Conservation (phyloP, 2,888 invertebrate genomes). For the Plebejus argus region DNA sequence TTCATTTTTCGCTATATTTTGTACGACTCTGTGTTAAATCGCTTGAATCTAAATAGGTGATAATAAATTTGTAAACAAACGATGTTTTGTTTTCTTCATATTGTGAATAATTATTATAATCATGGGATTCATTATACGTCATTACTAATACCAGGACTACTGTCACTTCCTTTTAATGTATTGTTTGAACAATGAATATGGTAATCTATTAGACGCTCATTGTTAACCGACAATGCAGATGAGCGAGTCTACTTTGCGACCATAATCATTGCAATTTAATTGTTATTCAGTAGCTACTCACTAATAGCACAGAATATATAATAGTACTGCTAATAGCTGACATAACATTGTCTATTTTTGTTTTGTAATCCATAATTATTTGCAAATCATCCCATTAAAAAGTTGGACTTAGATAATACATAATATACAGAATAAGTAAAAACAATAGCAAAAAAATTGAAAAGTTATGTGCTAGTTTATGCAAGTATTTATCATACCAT, state of each 20-base stretch:
- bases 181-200: slow-evolving; percentile 24
- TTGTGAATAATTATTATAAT: not conserved
- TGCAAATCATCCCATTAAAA: not conserved
- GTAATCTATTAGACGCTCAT: slow-evolving; percentile 19
- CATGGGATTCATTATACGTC: slow-evolving; percentile 6
- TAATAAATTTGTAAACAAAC: slow-evolving; percentile 20
- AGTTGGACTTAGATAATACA: no score
- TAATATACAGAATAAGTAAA: no score
- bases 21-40: slow-evolving; percentile 22
- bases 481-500: no score
- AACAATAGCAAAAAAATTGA: no score
- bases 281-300: not conserved
- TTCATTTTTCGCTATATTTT: not conserved
- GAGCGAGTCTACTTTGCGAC: not conserved
- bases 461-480: no score
- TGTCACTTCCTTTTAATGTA: slow-evolving; percentile 16
- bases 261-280: not conserved
- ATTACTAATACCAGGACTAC: not conserved
- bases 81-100: slow-evolving; percentile 3
- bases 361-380: not conserved
- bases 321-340: slow-evolving; percentile 8
- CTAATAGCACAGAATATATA: no score
- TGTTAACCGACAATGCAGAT: slow-evolving; percentile 15
- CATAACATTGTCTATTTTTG: not conserved
- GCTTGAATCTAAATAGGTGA: slow-evolving; percentile 13